A percentile compares a stretch with the other conserved stretches of the same genome.
Conservation (phyloP, 1,140 invertebrate genomes). For the Calycopis cecrops region DNA sequence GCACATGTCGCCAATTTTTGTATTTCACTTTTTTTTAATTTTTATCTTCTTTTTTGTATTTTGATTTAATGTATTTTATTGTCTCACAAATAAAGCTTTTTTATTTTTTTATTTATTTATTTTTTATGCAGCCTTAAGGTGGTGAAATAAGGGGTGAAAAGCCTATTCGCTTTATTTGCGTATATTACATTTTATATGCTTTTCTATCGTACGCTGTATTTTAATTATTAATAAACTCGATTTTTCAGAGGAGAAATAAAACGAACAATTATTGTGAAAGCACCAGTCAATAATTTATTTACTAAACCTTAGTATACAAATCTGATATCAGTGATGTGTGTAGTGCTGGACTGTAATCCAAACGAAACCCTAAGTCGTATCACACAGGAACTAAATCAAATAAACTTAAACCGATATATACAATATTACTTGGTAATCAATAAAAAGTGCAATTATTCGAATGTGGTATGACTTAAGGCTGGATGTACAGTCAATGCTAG, state of each 20-base stretch:
- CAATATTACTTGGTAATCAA: not conserved
- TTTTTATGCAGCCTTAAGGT: too few relatives aligned
- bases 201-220: too few relatives aligned
- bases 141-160: too few relatives aligned
- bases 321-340: slow-evolving; percentile 51
- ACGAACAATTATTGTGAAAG: slow-evolving; percentile 70
- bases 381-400: slow-evolving; percentile 18
- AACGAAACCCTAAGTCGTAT: slow-evolving; percentile 21
- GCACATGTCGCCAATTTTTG: too few relatives aligned
- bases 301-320: slow-evolving; percentile 69
- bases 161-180: too few relatives aligned
- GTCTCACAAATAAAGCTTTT: too few relatives aligned
- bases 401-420: slow-evolving; percentile 14
- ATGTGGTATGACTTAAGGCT: slow-evolving; percentile 19
- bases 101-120: too few relatives aligned
- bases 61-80: too few relatives aligned
- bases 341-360: slow-evolving; percentile 28
- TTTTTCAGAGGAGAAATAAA: slow-evolving; percentile 43
- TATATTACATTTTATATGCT: too few relatives aligned
- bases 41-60: too few relatives aligned
- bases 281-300: slow-evolving; percentile 74
- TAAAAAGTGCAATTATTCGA: slow-evolving; percentile 5
- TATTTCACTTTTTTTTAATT: too few relatives aligned
- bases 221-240: too few relatives aligned
- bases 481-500: slow-evolving; percentile 17